These are phyloP conservation scores for Clytia hemisphaerica DNA, from an alignment of 30 jellyfish, hydroid and myxozoan species.

Conservation along the genomic window DNA sequence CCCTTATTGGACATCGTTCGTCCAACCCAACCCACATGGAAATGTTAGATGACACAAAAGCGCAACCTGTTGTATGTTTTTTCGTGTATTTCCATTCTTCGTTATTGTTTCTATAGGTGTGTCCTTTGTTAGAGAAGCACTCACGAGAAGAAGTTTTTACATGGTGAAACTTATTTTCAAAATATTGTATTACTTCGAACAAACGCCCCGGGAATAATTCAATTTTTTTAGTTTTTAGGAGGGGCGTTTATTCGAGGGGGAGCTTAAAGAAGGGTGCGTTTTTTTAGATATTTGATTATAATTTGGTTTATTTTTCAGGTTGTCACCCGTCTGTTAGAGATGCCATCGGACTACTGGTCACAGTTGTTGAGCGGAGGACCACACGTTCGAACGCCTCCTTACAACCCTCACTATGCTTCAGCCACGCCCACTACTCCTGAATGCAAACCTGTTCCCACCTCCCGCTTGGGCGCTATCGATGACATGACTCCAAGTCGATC, in stretches of 20 bases:
- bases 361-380: slow-evolving; percentile 55
- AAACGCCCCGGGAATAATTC: background rate
- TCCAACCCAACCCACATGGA: slow-evolving; percentile 91
- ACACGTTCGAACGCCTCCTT: slow-evolving; percentile 70
- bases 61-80: slow-evolving; percentile 72
- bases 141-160: background rate
- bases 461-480: slow-evolving; percentile 5
- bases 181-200: slow-evolving; percentile 1
- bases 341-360: slow-evolving; percentile 96
- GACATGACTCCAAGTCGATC: background rate
- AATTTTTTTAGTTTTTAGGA: background rate
- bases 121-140: background rate
- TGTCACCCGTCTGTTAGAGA: slow-evolving; percentile 61
- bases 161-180: background rate
- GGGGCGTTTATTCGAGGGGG: too few relatives aligned
- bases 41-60: slow-evolving; percentile 86
- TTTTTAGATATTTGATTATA: background rate
- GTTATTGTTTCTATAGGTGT: background rate
- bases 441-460: slow-evolving; percentile 34
- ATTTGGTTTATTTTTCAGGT: slow-evolving; percentile 31
- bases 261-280: background rate
- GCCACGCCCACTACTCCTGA: slow-evolving; percentile 97
- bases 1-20: slow-evolving; percentile 95
- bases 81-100: background rate
- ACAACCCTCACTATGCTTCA: slow-evolving; percentile 82